Evolutionary conservation across 2,888 invertebrate species (phyloP).

Genomic region (Rhagonycha fulva): DNA sequence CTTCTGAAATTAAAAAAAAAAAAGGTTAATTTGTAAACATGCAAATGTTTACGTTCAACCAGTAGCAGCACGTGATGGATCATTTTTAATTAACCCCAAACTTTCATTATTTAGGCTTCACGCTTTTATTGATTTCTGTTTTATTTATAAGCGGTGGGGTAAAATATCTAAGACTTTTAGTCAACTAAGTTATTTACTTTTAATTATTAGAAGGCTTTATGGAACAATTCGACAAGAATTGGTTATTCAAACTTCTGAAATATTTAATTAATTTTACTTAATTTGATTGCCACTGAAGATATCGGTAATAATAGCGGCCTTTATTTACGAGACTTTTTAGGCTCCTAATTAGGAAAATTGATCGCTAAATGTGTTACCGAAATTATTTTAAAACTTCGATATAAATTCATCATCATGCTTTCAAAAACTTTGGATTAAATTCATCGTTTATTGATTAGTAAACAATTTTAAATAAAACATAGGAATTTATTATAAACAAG

Average conservation of each 20-base stretch:
- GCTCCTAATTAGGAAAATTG: not conserved
- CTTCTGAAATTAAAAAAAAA: conserved; percentile 8
- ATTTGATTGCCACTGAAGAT: not conserved
- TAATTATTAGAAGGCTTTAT: not conserved
- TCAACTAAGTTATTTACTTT: not conserved
- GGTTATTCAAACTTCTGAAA: not conserved
- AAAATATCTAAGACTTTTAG: not conserved
- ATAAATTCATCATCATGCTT: not conserved
- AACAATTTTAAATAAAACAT: no score
- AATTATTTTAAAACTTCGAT: not conserved
- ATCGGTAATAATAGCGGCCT: not conserved
- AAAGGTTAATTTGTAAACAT: not conserved
- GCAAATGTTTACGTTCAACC: not conserved
- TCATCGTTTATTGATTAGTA: not conserved
- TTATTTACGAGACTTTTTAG: not conserved
- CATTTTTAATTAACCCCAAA: not conserved
- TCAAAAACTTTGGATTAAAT: no score
- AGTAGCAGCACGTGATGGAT: not conserved
- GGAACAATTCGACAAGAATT: not conserved
- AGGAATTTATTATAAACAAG: no score
- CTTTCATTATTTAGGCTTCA: not conserved
- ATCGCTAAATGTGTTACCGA: not conserved
- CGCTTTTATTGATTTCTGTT: not conserved
- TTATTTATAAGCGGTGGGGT: not conserved
- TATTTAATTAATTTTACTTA: not conserved